Base-by-base conservation (phyloP, 2,113 vertebrate species). In the Mustela lutreola region DNA sequence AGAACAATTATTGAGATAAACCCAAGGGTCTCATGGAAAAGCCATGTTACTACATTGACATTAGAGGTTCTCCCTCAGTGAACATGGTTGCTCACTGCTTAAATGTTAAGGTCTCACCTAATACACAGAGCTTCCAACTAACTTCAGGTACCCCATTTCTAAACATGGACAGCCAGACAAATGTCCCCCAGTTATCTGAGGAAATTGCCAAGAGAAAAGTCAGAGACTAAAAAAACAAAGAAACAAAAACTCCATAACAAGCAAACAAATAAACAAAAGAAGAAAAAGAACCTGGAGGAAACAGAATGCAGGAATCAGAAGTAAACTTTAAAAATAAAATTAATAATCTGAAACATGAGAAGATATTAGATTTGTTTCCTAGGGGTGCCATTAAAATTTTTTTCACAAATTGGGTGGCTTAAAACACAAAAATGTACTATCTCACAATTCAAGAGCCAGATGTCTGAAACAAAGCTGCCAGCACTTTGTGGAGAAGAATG, bases 151-250 rank as follows among this genome's bases (percentile, higher is more conserved):
- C 19, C 21, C 39, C 8, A 60, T 6, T 75, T 63, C 15, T 79
- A 81, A 75, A 75, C 3, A 1, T 45, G 33, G 28, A 71, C 15
- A 67, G 21, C 11, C 76, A 87, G n/a, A 26, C 2, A 73, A 82
- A 7, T 24, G 63, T 45, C 56, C 62, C 26, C 33, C 53, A 92
- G 33, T 50, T 48, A 82, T 42, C 75, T 45, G 22, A 87, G 42
- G n/a, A 91, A 90, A 82, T 89, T 48, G 45, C 60, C 75, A 80
- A 81, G 14, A 76, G 12, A 79, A 85, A 94, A 83, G 70, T 62
- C 70, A 78, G 76, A 82, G 28, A 73, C 19, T 11, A 48, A 7
- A 63, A 63, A 63, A 50, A 48, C 36, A 62, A 71, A 88, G 24
- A 58, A 70, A 45, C 39, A 58, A 70, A 81, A 53, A 45, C 11